A percentile compares a stretch with the other conserved stretches of the same genome.
Conservation (phyloP, 1,140 invertebrate species). For the Caenorhabditis remanei region DNA sequence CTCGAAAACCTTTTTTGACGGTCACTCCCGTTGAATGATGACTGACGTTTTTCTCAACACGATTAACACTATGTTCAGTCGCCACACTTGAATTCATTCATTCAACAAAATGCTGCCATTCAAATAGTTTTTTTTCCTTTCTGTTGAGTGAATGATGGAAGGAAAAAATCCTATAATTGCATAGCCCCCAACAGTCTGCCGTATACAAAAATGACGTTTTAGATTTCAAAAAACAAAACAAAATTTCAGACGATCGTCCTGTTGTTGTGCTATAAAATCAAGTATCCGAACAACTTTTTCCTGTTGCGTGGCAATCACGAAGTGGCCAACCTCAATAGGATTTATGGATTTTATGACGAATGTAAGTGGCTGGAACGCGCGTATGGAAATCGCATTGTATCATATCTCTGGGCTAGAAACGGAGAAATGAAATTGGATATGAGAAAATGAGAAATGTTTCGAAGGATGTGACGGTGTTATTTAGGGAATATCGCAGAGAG, state of each 20-base stretch:
- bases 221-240: slow-evolving; percentile 4
- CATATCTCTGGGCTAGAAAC: too few relatives aligned
- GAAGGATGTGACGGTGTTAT: too few relatives aligned
- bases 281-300: slow-evolving; percentile 83
- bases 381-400: background rate
- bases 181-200: background rate
- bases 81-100: background rate
- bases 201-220: background rate
- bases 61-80: slow-evolving; percentile 19
- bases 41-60: slow-evolving; percentile 33
- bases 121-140: background rate
- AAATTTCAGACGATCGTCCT: slow-evolving; percentile 81
- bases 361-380: slow-evolving; percentile 75
- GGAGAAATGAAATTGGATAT: slow-evolving; percentile 8
- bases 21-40: slow-evolving; percentile 1
- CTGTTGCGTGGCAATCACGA: slow-evolving; percentile 83
- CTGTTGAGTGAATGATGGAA: background rate
- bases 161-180: slow-evolving; percentile 20
- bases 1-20: slow-evolving; percentile 4
- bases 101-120: slow-evolving; percentile 10
- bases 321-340: slow-evolving; percentile 82
- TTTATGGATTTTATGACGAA: slow-evolving; percentile 83
- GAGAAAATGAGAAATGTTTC: background rate
- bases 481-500: too few relatives aligned
- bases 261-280: slow-evolving; percentile 83